These are phyloP conservation scores for Dolichallabes microphthalmus DNA, from an alignment of 2,113 vertebrate species.

Conservation along the genomic window DNA sequence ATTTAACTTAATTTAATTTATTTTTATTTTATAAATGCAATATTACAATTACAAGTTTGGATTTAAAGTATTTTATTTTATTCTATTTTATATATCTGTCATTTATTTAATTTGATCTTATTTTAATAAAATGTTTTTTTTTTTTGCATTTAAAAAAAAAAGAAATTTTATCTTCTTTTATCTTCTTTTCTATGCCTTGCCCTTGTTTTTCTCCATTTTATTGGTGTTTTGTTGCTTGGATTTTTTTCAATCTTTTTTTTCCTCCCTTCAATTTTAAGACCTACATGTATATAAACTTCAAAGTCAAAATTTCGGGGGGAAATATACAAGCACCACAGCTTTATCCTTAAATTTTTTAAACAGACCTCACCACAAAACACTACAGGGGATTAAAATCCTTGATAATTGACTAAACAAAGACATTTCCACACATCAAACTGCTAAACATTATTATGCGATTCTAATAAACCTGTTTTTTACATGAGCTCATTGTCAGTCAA, in stretches of 20 bases:
- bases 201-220: background rate
- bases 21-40: background rate
- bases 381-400: background rate
- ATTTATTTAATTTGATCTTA: no score
- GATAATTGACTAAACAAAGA: slow-evolving; percentile 3
- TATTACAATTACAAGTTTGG: no score
- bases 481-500: background rate
- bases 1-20: background rate
- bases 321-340: background rate
- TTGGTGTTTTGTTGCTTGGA: background rate
- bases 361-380: background rate
- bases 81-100: no score
- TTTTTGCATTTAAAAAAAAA: no score
- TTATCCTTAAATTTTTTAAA: background rate
- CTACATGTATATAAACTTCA: background rate
- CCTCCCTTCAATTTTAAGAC: background rate
- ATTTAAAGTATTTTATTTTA: no score
- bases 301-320: background rate
- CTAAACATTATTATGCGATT: background rate
- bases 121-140: background rate
- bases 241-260: background rate
- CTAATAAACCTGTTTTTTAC: slow-evolving; percentile 1
- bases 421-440: background rate
- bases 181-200: background rate
- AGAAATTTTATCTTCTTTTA: no score